These are phyloP conservation scores for Acleris laterana DNA, from an alignment of 2,888 invertebrate species.

Conservation along the genomic window DNA sequence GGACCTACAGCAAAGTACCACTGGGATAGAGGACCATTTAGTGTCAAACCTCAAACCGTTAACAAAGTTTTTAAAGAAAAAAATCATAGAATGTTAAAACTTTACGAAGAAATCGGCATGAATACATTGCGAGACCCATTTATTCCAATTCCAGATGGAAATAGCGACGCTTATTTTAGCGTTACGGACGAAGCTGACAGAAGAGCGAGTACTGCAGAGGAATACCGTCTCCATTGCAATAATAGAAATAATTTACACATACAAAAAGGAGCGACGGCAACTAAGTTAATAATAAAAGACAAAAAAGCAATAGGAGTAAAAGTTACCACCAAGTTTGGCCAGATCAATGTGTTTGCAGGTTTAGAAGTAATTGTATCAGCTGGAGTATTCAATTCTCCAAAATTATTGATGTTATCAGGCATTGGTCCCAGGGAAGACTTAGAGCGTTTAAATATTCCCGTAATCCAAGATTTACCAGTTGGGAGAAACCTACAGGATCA, in stretches of 20 bases:
- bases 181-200: not conserved
- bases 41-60: conserved; percentile 57
- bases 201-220: conserved; percentile 19
- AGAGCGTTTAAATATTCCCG: conserved; percentile 6
- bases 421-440: conserved; percentile 29
- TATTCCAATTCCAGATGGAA: conserved; percentile 10
- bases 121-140: conserved; percentile 7
- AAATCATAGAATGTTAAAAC: conserved; percentile 17
- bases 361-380: conserved; percentile 30
- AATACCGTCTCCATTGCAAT: conserved; percentile 11
- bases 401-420: conserved; percentile 34
- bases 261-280: conserved; percentile 24
- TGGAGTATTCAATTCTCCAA: conserved; percentile 27
- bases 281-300: conserved; percentile 20
- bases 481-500: conserved; percentile 35
- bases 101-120: conserved; percentile 19
- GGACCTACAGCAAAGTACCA: conserved; percentile 59
- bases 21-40: conserved; percentile 49
- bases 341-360: conserved; percentile 16
- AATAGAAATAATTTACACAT: conserved; percentile 20
- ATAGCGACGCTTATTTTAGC: not conserved
- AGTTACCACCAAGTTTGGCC: conserved; percentile 2
- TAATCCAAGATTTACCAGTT: conserved; percentile 33
- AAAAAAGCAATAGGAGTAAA: conserved; percentile 24
- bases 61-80: conserved; percentile 56